Conservation (phyloP, 2,797 vertebrate species). For the Manis pentadactyla region DNA sequence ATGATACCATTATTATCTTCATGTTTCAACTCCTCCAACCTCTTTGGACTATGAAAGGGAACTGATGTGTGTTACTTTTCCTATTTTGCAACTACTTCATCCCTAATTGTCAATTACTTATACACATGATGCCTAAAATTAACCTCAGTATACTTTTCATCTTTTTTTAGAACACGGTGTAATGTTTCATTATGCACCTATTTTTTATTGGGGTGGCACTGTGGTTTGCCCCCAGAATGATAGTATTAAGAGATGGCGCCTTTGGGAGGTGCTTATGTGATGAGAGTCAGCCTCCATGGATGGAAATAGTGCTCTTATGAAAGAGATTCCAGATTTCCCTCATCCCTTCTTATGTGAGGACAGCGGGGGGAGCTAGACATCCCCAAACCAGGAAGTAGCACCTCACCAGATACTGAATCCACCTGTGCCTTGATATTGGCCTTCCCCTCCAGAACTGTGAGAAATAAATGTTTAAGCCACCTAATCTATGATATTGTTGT, state of each 20-base stretch:
- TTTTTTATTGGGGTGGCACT: neutral
- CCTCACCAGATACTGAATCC: neutral
- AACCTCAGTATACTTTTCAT: neutral
- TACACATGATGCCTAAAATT: neutral
- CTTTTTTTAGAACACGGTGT: neutral
- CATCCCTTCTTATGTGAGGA: neutral
- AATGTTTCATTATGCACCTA: neutral
- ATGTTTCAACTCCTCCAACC: neutral
- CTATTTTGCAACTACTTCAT: neutral
- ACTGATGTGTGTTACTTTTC: neutral
- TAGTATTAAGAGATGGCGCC: too few species aligned
- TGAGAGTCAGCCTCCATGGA: neutral
- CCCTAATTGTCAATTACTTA: neutral
- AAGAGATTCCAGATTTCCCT: neutral
- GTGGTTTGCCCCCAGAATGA: neutral
- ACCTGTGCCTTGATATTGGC: neutral
- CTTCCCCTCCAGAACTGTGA: neutral
- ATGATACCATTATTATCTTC: neutral
- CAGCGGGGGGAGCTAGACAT: neutral
- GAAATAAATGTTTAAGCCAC: neutral
- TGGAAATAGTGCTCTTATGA: neutral
- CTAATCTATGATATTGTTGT: neutral
- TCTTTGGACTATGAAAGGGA: neutral
- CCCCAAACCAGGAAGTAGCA: neutral
- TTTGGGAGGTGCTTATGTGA: neutral